Conservation (phyloP, 2,797 vertebrate species). For the Lepidocolaptes lacrymiger region DNA sequence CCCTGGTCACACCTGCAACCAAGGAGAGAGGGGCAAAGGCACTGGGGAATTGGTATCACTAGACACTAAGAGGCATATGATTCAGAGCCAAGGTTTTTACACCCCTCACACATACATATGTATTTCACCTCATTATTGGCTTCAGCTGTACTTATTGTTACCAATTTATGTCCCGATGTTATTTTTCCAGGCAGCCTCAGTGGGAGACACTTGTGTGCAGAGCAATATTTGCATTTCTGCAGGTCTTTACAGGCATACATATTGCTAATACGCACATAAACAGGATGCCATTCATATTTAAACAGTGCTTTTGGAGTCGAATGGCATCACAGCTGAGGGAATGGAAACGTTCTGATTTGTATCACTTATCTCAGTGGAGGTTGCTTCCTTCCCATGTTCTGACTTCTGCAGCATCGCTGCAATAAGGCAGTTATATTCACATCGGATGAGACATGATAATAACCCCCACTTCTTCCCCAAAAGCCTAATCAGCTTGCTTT, state of each 20-base stretch:
- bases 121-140: conserved; percentile 50
- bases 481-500: conserved; percentile 20
- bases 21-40: background rate
- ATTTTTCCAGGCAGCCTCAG: conserved; percentile 45
- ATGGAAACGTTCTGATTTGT: conserved; percentile 57
- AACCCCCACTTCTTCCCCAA: background rate
- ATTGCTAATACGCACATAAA: conserved; percentile 62
- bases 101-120: conserved; percentile 19
- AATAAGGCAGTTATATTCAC: conserved; percentile 23
- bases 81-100: conserved; percentile 12
- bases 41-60: background rate
- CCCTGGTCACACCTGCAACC: accelerated
- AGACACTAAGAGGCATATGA: background rate
- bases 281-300: conserved; percentile 66
- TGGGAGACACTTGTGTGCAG: conserved; percentile 23
- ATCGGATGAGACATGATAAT: conserved; percentile 1
- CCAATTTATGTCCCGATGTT: background rate
- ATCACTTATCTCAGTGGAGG: conserved; percentile 42
- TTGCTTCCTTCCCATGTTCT: conserved; percentile 26
- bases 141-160: conserved; percentile 41
- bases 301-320: conserved; percentile 36
- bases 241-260: conserved; percentile 35
- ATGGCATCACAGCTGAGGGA: conserved; percentile 40
- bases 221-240: conserved; percentile 57
- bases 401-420: background rate